Conservation (phyloP, 2,113 vertebrate species). For the Arenaria interpres region DNA sequence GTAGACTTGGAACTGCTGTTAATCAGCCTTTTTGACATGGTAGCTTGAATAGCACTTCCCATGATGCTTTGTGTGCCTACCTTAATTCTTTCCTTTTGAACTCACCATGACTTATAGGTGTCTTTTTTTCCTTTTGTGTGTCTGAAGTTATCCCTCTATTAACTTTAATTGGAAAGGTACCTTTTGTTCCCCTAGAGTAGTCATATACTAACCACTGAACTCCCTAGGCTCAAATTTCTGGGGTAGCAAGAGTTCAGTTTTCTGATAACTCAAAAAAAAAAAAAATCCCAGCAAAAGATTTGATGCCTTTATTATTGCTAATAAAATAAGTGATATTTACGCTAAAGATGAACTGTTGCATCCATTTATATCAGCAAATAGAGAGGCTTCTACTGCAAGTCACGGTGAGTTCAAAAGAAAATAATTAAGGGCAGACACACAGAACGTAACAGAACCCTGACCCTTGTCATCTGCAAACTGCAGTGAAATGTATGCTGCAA, state of each 20-base stretch:
- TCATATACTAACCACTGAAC: slow-evolving; percentile 77
- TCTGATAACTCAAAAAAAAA: slow-evolving; percentile 53
- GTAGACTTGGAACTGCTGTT: slow-evolving; percentile 79
- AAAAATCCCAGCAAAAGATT: slow-evolving; percentile 1
- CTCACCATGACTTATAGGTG: slow-evolving; percentile 80
- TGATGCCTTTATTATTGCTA: slow-evolving; percentile 31
- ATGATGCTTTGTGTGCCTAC: slow-evolving; percentile 79
- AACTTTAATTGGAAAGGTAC: slow-evolving; percentile 84
- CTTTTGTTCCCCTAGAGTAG: slow-evolving; percentile 79
- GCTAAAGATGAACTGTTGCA: not conserved
- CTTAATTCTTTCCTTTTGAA: slow-evolving; percentile 84
- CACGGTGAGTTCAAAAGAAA: slow-evolving; percentile 63
- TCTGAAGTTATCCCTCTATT: slow-evolving; percentile 83
- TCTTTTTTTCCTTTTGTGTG: slow-evolving; percentile 81
- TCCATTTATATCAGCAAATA: not conserved
- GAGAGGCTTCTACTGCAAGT: not conserved
- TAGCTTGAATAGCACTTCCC: slow-evolving; percentile 83
- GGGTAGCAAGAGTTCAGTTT: slow-evolving; percentile 75
- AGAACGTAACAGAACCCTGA: slow-evolving; percentile 38
- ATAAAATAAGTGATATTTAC: slow-evolving; percentile 39
- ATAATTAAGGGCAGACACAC: slow-evolving; percentile 38
- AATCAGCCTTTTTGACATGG: slow-evolving; percentile 83
- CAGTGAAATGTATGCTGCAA: not conserved
- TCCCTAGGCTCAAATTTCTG: slow-evolving; percentile 75
- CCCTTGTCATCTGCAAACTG: not conserved